These are phyloP conservation scores for Amblyjoppa proteus DNA, from an alignment of 2,888 invertebrate species.

Conservation along the genomic window DNA sequence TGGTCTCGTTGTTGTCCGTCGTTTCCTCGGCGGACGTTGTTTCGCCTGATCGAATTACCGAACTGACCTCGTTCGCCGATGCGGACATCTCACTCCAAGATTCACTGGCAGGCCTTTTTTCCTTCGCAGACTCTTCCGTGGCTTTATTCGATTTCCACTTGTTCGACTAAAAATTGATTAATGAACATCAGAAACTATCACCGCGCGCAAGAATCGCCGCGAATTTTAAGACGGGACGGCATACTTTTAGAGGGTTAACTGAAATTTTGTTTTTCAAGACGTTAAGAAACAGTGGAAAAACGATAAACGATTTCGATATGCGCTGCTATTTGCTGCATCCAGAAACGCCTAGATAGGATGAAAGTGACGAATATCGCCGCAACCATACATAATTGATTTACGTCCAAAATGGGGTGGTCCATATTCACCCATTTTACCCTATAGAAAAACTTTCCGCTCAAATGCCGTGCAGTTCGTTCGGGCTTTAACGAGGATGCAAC, in stretches of 20 bases:
- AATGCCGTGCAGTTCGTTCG: too few species aligned
- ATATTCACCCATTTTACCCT: background rate
- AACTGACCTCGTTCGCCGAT: conserved; percentile 43
- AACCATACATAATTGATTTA: too few species aligned
- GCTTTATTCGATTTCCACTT: conserved; percentile 38
- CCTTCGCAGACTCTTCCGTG: background rate
- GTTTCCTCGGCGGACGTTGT: conserved; percentile 69
- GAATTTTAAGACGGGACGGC: conserved; percentile 44
- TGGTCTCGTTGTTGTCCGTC: conserved; percentile 72
- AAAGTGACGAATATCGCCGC: too few species aligned
- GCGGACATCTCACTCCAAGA: conserved; percentile 67
- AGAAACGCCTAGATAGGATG: too few species aligned
- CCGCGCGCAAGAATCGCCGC: background rate
- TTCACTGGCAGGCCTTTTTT: conserved; percentile 56
- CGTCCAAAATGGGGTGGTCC: too few species aligned
- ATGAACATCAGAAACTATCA: background rate
- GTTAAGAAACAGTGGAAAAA: conserved; percentile 56
- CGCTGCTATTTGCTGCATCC: too few species aligned
- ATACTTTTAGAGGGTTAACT: conserved; percentile 60
- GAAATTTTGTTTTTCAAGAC: conserved; percentile 60
- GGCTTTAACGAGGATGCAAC: too few species aligned
- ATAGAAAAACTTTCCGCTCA: too few species aligned
- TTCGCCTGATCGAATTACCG: conserved; percentile 46
- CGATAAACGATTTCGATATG: conserved; percentile 3
- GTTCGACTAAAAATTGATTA: conserved; percentile 43